Base-by-base conservation (phyloP, 2,797 vertebrate species). In the Lepidocolaptes lacrymiger region DNA sequence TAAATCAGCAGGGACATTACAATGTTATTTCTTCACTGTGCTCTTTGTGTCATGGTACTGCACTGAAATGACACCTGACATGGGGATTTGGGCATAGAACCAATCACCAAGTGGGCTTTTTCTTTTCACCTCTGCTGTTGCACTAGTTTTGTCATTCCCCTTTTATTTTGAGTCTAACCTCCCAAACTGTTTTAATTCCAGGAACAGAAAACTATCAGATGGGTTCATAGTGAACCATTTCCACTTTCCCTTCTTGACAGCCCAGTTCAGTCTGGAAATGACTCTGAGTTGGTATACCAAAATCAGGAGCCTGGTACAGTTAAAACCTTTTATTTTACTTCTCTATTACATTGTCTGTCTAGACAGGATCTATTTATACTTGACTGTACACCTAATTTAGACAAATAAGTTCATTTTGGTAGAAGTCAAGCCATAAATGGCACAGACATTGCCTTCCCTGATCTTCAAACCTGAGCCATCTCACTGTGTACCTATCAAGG, bases 351-450 rank as follows among this genome's bases (percentile, higher is more conserved):
- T 82, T 93, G 61, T 78, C 76, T 95, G 95, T 97, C 94, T 95
- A 92, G 95, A 96, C 92, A 93, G 88, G 61, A 56, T 95, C 95
- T 92, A 95, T 97, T 96, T 96, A 86, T 94, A 93, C 55, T 79
- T 78, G 76, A 30, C 64, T 88, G 62, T 75, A 66, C 59, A 76
- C 41, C 52, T 93, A 69, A 96, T 96, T 94, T 86, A 85, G 94
- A 96, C 80, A 86, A 94, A 94, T 94, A 89, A 66, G 59, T 66
- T 81, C 63, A 88, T 92, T 95, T 88, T 92, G 30, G 82, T 76
- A 61, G 39, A 66, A 94, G 46, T 52, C 91, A 77, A 85, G 58
- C 44, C 89, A 85, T 51, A 89, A 88, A 96, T 88, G 79, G 87
- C 76, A 55, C 52, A 90, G 82, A 16, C 22, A 0, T 69, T 86